A percentile compares a stretch with the other conserved stretches of the same genome.
Evolutionary conservation across 2,797 vertebrate species (phyloP).

Genomic region (Poeciliopsis presidionis): DNA sequence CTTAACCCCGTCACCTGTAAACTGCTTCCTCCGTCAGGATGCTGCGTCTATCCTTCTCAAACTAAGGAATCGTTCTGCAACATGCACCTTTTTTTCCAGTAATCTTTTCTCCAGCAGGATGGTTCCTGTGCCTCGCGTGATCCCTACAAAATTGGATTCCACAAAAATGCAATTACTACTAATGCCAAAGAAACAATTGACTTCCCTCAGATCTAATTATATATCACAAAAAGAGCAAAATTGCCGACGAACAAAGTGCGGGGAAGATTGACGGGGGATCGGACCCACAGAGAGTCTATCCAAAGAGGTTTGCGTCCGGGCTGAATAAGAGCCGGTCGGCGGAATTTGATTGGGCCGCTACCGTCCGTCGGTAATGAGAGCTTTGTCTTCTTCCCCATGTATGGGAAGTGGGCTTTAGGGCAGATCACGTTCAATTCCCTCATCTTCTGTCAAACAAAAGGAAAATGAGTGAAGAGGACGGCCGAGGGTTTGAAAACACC

Average conservation of each 20-base stretch:
- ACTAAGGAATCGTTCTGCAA: background rate
- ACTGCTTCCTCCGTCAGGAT: background rate
- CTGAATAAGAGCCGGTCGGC: constrained; percentile 62
- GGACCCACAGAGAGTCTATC: constrained; percentile 36
- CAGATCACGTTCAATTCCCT: constrained; percentile 23
- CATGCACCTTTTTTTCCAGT: background rate
- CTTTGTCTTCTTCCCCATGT: constrained; percentile 51
- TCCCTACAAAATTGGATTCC: constrained; percentile 28
- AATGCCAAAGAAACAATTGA: constrained; percentile 52
- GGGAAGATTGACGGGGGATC: constrained; percentile 46
- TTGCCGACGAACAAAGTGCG: constrained; percentile 51
- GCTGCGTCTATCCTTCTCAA: background rate
- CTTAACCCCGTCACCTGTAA: background rate
- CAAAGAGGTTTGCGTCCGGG: constrained; percentile 37
- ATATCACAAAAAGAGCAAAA: constrained; percentile 67
- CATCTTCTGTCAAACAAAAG: constrained; percentile 20
- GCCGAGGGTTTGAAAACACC: constrained; percentile 16
- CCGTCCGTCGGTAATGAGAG: constrained; percentile 42
- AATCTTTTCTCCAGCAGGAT: constrained; percentile 7
- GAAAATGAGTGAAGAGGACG: constrained; percentile 21
- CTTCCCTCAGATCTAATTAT: constrained; percentile 71
- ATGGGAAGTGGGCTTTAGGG: constrained; percentile 25
- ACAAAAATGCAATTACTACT: constrained; percentile 59
- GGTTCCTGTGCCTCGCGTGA: constrained; percentile 17
- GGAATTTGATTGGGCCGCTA: constrained; percentile 57